Evolutionary conservation across 2,797 vertebrate genomes (phyloP), one percentile per base, ranked within the genome.

Genomic region (Anguilla marmorata): DNA sequence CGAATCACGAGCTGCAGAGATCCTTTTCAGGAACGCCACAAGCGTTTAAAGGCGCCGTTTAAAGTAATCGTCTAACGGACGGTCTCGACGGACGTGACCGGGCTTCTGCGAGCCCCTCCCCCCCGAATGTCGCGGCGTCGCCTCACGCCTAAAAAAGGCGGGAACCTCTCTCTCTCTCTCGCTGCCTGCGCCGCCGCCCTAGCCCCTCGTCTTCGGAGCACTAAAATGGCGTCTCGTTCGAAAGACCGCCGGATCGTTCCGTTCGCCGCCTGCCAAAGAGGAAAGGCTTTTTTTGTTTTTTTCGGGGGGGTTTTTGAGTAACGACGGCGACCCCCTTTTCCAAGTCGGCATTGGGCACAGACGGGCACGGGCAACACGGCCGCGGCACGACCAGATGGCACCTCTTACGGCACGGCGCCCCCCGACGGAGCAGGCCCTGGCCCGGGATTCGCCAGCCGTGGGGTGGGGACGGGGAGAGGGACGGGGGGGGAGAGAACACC

Each of bases 351-450:
- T 69, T 74, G 74, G n/a, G 58, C n/a, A 33, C 45, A 37, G 76
- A 63, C 11, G 76, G 54, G 58, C 9, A 79, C 52, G 63, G 54
- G 33, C 58, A 54, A 82, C 76, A n/a, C 45, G 58, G 87, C 66
- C 30, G 87, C 30, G 12, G n/a, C 30, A 24, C 85, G 37, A 45
- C 85, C 85, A 82, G 85, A 82, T 88, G 88, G 88, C 41, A 30
- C n/a, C 72, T 80, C 84, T 88, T 69, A 63, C 84, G 63, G 72
- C 56, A 37, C 72, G 48, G 72, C 52, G 58, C 85, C 88, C 87
- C 88, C 84, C 58, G 74, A 88, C 63, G 60, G 74, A 86, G 58
- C 79, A 30, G 41, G 50, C 50, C 41, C 37, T 60, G 24, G 74
- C 37, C 85, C 79, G 72, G 74, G 87, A 86, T 63, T 63, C 79